phyloP scores from a whole-genome alignment of 1,140 invertebrate genomes.

The honey bee (Apis mellifera) region Amel_HAv3.1 CM009945.2:4979001-4979500 shows the following conservation, averaged over 20 bases:
- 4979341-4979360: too few relatives aligned
- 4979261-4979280: not conserved
- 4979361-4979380: not conserved
- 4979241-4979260: not conserved
- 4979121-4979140: not conserved
- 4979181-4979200: not conserved
- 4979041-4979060: not conserved
- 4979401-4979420: too few relatives aligned
- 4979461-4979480: too few relatives aligned
- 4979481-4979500: too few relatives aligned
- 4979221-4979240: not conserved
- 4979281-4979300: not conserved
- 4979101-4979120: not conserved
- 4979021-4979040: not conserved
- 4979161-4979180: not conserved
- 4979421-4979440: too few relatives aligned
- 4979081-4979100: conserved; percentile 12
- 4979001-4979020: not conserved
- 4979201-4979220: not conserved
- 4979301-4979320: too few relatives aligned
- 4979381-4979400: not conserved
- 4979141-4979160: conserved; percentile 3
- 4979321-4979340: too few relatives aligned
- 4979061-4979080: not conserved
- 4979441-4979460: too few relatives aligned